phyloP scores from a whole-genome alignment of 1,140 invertebrate species.

The Ericerus pela region DNA sequence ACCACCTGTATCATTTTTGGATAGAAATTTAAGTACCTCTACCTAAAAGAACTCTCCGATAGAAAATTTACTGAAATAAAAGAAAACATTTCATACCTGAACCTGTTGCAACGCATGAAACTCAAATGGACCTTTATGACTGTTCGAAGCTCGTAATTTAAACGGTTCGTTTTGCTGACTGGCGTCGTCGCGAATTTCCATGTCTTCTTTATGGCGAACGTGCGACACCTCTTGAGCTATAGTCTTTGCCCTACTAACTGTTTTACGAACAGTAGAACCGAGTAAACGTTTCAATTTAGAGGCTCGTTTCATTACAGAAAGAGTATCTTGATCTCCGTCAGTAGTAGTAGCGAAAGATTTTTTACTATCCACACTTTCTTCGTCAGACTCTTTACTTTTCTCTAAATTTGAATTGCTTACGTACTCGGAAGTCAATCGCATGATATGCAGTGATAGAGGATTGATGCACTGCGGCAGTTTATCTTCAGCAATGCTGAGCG shows the following conservation, averaged over 20 bases:
- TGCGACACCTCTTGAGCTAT: conserved; percentile 68
- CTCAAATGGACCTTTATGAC: conserved; percentile 90
- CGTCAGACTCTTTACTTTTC: conserved; percentile 63
- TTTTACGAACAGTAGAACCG: conserved; percentile 71
- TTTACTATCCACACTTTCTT: conserved; percentile 66
- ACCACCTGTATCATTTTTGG: too few relatives aligned
- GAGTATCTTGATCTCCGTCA: conserved; percentile 33
- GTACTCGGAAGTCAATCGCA: conserved; percentile 80
- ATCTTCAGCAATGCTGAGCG: conserved; percentile 76
- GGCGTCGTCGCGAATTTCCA: conserved; percentile 70
- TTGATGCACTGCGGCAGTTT: conserved; percentile 80
- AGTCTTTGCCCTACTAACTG: conserved; percentile 77
- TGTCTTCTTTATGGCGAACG: conserved; percentile 67
- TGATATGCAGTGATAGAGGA: conserved; percentile 77
- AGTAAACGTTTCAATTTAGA: conserved; percentile 68
- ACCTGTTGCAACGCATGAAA: conserved; percentile 65
- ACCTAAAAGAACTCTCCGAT: neutral
- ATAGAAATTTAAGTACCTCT: neutral
- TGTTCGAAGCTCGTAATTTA: conserved; percentile 83
- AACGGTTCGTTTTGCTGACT: conserved; percentile 58
- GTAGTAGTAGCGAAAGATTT: conserved; percentile 43
- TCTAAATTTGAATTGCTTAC: conserved; percentile 57
- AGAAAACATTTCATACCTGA: conserved; percentile 33
- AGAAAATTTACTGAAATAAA: neutral
- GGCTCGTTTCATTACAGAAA: conserved; percentile 37